Percentiles rank a stretch among this genome's conserved stretches.
Evolutionary conservation across 2,797 vertebrate species (phyloP).

Genomic region (Chaetodon trifasciatus): DNA sequence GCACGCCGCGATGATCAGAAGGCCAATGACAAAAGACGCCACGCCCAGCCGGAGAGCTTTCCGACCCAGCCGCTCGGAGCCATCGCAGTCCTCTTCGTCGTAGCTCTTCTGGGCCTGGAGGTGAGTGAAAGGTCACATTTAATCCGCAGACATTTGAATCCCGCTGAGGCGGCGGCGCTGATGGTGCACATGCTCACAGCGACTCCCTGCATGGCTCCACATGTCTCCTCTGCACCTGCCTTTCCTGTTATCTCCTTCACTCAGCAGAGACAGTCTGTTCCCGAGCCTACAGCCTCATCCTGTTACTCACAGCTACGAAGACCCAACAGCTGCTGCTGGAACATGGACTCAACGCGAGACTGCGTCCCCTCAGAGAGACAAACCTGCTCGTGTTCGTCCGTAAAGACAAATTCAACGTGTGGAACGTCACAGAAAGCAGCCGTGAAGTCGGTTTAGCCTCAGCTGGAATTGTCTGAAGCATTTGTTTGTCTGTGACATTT

Average conservation of each 20-base stretch:
- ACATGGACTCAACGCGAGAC: slow-evolving; percentile 17
- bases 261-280: not conserved
- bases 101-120: slow-evolving; percentile 90
- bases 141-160: not conserved
- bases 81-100: slow-evolving; percentile 88
- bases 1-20: slow-evolving; percentile 85
- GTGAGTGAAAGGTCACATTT: not conserved
- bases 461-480: not conserved
- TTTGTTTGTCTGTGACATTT: no score
- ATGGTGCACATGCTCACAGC: no score
- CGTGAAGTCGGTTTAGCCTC: no score
- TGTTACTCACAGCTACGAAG: slow-evolving; percentile 57
- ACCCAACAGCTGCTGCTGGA: slow-evolving; percentile 60
- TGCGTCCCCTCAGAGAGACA: slow-evolving; percentile 3
- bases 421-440: no score
- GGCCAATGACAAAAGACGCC: slow-evolving; percentile 87
- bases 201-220: not conserved
- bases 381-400: not conserved
- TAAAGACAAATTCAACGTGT: no score
- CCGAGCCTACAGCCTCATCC: slow-evolving; percentile 42
- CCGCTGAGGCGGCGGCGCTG: no score
- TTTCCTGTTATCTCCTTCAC: slow-evolving; percentile 21
- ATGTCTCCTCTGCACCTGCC: slow-evolving; percentile 2
- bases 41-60: slow-evolving; percentile 90
- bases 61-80: slow-evolving; percentile 85